Evolutionary conservation across 1,140 invertebrate genomes (phyloP).

Genomic region (Phymorhynchus buccinoides): DNA sequence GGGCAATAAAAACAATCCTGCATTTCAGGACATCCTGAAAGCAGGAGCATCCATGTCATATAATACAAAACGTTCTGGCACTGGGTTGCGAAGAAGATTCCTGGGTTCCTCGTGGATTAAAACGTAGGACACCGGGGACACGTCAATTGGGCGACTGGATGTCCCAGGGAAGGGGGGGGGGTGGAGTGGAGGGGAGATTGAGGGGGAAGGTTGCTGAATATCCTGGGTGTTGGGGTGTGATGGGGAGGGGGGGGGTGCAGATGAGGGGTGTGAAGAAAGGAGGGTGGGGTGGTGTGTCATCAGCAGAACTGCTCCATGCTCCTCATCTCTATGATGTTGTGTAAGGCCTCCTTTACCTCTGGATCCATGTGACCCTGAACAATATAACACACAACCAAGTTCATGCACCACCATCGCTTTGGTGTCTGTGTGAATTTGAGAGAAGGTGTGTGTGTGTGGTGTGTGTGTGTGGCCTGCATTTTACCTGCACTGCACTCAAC

Average conservation of each 20-base stretch:
- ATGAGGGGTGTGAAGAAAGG: neutral
- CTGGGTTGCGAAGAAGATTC: neutral
- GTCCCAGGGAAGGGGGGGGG: no score
- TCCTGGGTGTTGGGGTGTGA: no score
- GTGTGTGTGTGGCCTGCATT: no score
- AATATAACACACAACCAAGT: neutral
- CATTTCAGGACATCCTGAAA: no score
- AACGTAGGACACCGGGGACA: no score
- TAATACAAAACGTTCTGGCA: neutral
- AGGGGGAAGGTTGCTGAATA: no score
- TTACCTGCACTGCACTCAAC: no score
- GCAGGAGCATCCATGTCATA: no score
- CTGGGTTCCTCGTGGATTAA: neutral
- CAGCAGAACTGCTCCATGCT: constrained; percentile 69
- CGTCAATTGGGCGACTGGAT: neutral
- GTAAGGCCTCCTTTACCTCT: constrained; percentile 65
- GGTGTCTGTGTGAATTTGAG: no score
- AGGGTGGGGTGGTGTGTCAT: constrained; percentile 25
- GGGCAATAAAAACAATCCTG: no score
- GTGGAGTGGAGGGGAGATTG: neutral
- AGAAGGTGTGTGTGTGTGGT: no score
- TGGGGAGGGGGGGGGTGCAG: neutral
- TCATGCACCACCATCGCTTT: no score
- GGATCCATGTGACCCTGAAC: constrained; percentile 69
- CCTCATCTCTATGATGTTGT: constrained; percentile 66